These are phyloP conservation scores for Montifringilla adamsi DNA, from an alignment of 2,113 vertebrate species.

Conservation along the genomic window DNA sequence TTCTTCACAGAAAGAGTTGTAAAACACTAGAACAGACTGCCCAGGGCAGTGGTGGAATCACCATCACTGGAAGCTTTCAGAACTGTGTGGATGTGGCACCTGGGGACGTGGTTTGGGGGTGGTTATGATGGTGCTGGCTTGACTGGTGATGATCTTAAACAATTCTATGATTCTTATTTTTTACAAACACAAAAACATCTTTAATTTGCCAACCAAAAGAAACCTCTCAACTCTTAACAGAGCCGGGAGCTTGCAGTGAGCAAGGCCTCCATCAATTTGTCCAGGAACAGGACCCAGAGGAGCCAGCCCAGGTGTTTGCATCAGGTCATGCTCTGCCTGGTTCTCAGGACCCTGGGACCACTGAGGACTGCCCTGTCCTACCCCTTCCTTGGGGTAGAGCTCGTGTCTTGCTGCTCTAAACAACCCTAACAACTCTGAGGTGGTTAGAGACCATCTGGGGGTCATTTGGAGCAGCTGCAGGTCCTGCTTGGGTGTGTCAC, in stretches of 20 bases:
- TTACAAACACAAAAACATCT: background rate
- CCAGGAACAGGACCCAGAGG: background rate
- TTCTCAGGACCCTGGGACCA: accelerated
- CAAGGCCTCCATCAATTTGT: background rate
- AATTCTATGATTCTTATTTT: background rate
- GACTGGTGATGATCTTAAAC: background rate
- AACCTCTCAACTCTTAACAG: background rate
- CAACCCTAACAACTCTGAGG: accelerated
- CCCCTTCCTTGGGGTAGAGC: background rate
- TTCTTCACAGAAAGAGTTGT: background rate
- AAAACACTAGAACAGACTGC: background rate
- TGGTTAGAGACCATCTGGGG: accelerated
- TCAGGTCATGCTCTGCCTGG: background rate
- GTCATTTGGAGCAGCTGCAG: background rate
- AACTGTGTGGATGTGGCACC: background rate
- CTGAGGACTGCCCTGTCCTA: background rate
- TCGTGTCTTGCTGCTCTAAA: background rate
- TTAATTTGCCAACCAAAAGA: background rate
- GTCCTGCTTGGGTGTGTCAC: background rate
- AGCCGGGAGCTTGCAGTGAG: background rate
- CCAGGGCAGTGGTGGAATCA: background rate
- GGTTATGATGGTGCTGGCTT: background rate
- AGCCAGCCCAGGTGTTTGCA: background rate
- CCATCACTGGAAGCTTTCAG: background rate
- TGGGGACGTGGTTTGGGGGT: background rate